phyloP scores from a whole-genome alignment of 64 coral and sea anemone genomes.

The Dendronephthya gigantea region DNA sequence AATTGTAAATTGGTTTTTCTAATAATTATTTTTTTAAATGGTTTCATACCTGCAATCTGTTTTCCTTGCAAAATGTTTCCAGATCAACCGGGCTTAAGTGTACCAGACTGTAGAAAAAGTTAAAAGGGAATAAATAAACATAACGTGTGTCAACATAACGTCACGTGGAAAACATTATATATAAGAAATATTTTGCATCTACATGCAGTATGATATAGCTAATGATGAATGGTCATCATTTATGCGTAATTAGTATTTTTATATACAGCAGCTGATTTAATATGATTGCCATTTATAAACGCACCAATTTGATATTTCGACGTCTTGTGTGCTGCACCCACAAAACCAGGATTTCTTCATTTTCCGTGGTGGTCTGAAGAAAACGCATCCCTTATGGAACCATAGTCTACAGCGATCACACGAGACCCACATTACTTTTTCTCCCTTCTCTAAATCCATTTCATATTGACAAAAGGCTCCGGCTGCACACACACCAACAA shows the following conservation, averaged over 20 bases:
- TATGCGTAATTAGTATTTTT: background rate
- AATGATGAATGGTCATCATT: background rate
- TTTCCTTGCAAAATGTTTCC: background rate
- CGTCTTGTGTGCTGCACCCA: background rate
- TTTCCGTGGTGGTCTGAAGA: background rate
- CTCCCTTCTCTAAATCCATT: no score
- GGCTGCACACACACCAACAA: background rate
- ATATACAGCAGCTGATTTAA: no score
- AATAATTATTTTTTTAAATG: no score
- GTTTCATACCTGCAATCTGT: background rate
- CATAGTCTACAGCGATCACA: background rate
- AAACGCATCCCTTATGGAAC: background rate
- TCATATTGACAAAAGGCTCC: background rate
- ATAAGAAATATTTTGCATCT: no score
- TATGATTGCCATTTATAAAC: background rate
- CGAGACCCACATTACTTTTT: background rate
- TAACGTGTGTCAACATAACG: no score
- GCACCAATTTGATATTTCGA: background rate
- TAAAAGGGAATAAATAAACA: no score
- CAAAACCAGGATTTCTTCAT: background rate
- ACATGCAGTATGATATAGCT: no score
- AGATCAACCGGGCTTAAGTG: background rate
- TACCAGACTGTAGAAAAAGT: background rate
- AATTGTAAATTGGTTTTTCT: no score
- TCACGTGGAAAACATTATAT: no score